phyloP scores from a whole-genome alignment of 2,113 vertebrate genomes.

The Maccullochella peelii region DNA sequence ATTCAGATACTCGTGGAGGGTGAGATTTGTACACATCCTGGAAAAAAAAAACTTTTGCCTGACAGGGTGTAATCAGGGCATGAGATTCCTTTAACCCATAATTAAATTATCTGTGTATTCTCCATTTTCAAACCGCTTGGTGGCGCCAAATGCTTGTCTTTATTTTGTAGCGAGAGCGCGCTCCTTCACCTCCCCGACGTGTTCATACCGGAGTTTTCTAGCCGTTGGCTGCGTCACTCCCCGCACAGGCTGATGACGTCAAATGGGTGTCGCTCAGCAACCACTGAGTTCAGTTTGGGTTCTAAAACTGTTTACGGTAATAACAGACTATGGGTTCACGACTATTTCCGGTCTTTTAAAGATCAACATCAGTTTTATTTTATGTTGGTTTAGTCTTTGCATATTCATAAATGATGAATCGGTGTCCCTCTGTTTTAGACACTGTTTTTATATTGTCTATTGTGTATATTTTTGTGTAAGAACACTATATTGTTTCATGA shows the following conservation, averaged over 20 bases:
- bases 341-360: too few relatives aligned
- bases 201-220: too few relatives aligned
- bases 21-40: neutral
- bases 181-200: neutral
- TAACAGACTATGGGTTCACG: too few relatives aligned
- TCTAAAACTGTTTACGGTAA: too few relatives aligned
- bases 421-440: neutral
- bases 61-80: neutral
- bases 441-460: neutral
- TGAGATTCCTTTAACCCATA: rapidly evolving
- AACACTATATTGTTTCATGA: neutral
- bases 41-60: neutral
- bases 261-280: neutral
- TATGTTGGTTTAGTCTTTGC: too few relatives aligned
- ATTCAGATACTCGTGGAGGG: too few relatives aligned
- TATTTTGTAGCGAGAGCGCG: neutral
- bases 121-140: slow-evolving; percentile 29
- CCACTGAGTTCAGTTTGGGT: neutral
- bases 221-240: neutral
- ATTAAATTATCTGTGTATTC: neutral
- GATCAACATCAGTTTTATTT: too few relatives aligned
- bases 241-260: neutral
- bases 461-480: too few relatives aligned
- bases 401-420: neutral
- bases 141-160: slow-evolving; percentile 36